Conservation (phyloP, 2,797 vertebrate genomes). For the Arnoldichthys spilopterus region DNA sequence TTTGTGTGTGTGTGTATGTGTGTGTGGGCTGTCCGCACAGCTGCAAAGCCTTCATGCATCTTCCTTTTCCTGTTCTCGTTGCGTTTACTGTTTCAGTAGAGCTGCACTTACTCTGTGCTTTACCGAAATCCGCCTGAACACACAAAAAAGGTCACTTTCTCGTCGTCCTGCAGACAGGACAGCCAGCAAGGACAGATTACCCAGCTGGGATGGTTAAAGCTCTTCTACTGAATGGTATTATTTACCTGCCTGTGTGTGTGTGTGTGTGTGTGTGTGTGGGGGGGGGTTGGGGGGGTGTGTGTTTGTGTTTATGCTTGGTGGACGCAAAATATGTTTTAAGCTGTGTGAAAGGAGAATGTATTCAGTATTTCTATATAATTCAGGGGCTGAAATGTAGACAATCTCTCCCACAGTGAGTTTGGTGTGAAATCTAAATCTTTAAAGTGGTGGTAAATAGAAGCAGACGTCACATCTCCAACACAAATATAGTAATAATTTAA, state of each 20-base stretch:
- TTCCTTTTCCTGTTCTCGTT: constrained; percentile 56
- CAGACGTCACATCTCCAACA: no score
- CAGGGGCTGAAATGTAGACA: no score
- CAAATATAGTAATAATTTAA: no score
- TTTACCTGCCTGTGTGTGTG: constrained; percentile 31
- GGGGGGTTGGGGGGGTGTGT: constrained; percentile 12
- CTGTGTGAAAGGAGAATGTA: not conserved
- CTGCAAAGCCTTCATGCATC: constrained; percentile 42
- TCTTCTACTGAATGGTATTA: constrained; percentile 25
- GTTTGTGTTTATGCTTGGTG: constrained; percentile 27
- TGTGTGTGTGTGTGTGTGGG: constrained; percentile 36
- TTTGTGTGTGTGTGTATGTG: constrained; percentile 10
- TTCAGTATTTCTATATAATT: no score
- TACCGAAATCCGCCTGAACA: constrained; percentile 34
- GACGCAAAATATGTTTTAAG: not conserved
- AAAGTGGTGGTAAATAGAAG: not conserved
- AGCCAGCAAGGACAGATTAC: constrained; percentile 26
- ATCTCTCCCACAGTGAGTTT: no score
- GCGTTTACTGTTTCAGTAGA: not conserved
- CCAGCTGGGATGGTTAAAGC: constrained; percentile 41
- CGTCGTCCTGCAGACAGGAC: not conserved
- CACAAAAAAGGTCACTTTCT: not conserved
- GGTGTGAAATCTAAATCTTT: not conserved
- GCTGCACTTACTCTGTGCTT: constrained; percentile 1
- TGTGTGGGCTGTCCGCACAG: constrained; percentile 43